Percentiles rank a stretch among this genome's conserved stretches.
These are phyloP conservation scores for Leuciscus idus DNA, from an alignment of 2,113 vertebrate species.

Conservation along the genomic window DNA sequence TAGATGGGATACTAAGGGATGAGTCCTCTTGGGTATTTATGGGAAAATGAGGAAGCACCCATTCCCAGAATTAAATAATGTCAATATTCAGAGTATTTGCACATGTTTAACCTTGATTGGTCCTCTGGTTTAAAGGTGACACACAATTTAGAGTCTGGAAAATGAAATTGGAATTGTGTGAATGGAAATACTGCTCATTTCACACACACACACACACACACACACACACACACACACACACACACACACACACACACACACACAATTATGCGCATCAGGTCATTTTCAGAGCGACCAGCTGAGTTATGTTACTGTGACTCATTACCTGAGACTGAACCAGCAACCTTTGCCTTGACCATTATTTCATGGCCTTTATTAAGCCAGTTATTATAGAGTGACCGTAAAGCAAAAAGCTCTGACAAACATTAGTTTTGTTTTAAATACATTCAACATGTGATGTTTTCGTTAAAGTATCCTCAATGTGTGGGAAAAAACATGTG, in stretches of 20 bases:
- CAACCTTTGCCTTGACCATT: background rate
- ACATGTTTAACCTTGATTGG: background rate
- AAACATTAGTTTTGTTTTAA: background rate
- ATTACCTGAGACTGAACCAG: background rate
- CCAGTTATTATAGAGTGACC: background rate
- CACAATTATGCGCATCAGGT: background rate
- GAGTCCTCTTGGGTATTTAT: conserved; percentile 36
- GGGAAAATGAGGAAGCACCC: conserved; percentile 5
- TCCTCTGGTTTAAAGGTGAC: background rate
- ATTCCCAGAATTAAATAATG: conserved; percentile 39
- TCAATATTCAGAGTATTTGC: background rate
- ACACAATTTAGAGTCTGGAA: background rate
- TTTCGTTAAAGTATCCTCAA: background rate
- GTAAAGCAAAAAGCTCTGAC: background rate
- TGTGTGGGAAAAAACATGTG: background rate
- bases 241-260: background rate
- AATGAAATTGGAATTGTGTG: background rate
- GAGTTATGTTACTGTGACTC: background rate
- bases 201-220: background rate
- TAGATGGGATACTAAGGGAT: background rate
- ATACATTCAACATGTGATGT: background rate
- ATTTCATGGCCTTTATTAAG: background rate
- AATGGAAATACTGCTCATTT: background rate
- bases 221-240: background rate
- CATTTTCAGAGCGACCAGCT: background rate